Conservation (phyloP, 2,113 vertebrate genomes). For the Larimichthys crocea region DNA sequence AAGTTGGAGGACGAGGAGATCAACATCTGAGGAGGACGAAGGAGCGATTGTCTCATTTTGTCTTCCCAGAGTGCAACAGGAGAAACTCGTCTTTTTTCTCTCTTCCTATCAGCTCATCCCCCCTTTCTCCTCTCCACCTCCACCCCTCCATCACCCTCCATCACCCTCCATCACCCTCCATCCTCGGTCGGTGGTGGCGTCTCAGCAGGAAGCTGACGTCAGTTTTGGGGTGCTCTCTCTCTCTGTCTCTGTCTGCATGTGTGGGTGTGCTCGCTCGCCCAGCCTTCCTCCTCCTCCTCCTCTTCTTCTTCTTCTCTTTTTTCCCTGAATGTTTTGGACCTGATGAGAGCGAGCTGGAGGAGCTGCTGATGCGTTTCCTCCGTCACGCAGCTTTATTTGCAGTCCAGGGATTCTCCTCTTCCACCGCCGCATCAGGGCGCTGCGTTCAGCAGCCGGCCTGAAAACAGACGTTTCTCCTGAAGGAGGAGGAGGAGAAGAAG, state of each 20-base stretch:
- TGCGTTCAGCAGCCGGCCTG: background rate
- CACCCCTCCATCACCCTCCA: conserved; percentile 2
- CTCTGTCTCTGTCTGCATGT: conserved; percentile 47
- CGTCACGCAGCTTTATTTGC: conserved; percentile 65
- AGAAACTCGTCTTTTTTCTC: conserved; percentile 43
- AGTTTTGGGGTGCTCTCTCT: conserved; percentile 49
- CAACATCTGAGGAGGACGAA: conserved; percentile 30
- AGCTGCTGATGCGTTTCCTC: conserved; percentile 50
- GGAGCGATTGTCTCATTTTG: conserved; percentile 7
- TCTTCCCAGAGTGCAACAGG: conserved; percentile 58
- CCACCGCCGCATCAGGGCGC: conserved; percentile 3
- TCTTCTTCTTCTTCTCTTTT: background rate
- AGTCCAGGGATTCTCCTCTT: conserved; percentile 59
- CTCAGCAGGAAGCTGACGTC: conserved; percentile 53
- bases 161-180: conserved; percentile 14
- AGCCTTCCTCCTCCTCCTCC: conserved; percentile 16
- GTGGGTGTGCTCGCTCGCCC: conserved; percentile 59
- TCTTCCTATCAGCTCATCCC: background rate
- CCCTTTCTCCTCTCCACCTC: background rate
- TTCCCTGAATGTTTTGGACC: conserved; percentile 13
- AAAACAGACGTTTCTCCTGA: background rate
- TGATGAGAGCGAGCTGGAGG: background rate
- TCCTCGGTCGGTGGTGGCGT: conserved; percentile 4
- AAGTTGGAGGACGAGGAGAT: conserved; percentile 44
- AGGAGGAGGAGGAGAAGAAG: background rate